Evolutionary conservation across 2,888 invertebrate species (phyloP).

Genomic region (Omphaloscelis lunosa): DNA sequence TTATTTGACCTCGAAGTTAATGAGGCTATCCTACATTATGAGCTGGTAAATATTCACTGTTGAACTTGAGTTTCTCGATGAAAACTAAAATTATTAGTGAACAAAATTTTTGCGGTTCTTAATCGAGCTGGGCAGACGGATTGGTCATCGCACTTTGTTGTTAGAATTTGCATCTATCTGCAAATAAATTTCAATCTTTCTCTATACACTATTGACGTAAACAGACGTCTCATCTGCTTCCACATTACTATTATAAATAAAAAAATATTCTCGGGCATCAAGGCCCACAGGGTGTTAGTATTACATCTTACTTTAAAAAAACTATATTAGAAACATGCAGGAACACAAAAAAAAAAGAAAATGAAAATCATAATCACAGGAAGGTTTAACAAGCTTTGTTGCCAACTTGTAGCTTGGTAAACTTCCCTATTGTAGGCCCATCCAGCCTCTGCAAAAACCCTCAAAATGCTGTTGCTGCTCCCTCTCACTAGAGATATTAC

Average conservation of each 20-base stretch:
- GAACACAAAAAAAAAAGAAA: neutral
- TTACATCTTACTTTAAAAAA: neutral
- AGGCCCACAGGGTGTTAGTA: neutral
- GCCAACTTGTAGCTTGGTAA: neutral
- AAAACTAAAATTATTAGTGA: neutral
- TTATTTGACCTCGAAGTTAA: conserved; percentile 24
- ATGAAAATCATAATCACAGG: neutral
- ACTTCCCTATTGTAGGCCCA: neutral
- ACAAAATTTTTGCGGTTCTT: too few relatives aligned
- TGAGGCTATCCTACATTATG: neutral
- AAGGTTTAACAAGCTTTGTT: neutral
- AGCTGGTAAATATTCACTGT: neutral
- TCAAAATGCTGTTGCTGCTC: neutral
- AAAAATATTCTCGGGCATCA: neutral
- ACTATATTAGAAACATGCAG: neutral
- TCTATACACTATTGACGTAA: too few relatives aligned
- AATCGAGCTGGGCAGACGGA: too few relatives aligned
- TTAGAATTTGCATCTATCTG: too few relatives aligned
- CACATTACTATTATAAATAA: too few relatives aligned
- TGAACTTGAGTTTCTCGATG: neutral
- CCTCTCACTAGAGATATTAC: too few relatives aligned
- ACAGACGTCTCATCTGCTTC: too few relatives aligned
- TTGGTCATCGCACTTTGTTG: too few relatives aligned
- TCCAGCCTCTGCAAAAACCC: neutral
- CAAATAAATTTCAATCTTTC: too few relatives aligned